Evolutionary conservation across 1,140 invertebrate genomes (phyloP).

Genomic region (Tribolium madens): DNA sequence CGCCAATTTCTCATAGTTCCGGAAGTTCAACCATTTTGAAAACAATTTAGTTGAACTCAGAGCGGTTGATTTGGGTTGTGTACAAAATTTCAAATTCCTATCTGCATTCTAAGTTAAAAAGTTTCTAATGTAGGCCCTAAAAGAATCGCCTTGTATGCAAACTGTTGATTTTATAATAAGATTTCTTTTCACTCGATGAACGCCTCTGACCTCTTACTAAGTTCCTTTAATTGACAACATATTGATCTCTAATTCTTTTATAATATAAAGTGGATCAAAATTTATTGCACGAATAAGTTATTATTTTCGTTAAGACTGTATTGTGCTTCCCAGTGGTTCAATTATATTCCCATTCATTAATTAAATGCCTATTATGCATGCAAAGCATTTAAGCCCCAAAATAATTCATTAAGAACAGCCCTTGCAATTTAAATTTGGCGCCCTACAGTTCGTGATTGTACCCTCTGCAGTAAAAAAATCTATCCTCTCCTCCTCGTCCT

Average conservation of each 20-base stretch:
- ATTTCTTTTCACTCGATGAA: no score
- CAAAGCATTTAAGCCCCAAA: background rate
- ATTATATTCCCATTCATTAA: background rate
- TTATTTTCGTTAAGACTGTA: background rate
- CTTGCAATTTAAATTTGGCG: slow-evolving; percentile 23
- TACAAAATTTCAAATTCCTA: no score
- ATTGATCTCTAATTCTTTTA: background rate
- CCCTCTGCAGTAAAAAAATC: background rate
- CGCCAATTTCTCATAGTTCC: no score
- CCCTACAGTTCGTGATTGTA: background rate
- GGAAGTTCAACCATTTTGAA: no score
- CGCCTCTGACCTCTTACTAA: no score
- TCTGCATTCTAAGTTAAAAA: no score
- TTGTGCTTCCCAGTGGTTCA: background rate
- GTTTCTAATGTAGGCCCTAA: no score
- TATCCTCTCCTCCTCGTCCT: background rate
- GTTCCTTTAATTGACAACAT: background rate
- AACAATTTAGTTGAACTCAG: no score
- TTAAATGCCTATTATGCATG: background rate
- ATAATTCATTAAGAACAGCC: background rate
- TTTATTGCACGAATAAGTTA: background rate
- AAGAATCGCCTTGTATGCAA: no score
- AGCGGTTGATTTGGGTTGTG: no score
- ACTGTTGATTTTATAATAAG: no score
- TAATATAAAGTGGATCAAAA: background rate